A percentile compares a stretch with the other conserved stretches of the same genome.
Conservation (phyloP, 2,797 vertebrate genomes). For the Peromyscus attwateri region DNA sequence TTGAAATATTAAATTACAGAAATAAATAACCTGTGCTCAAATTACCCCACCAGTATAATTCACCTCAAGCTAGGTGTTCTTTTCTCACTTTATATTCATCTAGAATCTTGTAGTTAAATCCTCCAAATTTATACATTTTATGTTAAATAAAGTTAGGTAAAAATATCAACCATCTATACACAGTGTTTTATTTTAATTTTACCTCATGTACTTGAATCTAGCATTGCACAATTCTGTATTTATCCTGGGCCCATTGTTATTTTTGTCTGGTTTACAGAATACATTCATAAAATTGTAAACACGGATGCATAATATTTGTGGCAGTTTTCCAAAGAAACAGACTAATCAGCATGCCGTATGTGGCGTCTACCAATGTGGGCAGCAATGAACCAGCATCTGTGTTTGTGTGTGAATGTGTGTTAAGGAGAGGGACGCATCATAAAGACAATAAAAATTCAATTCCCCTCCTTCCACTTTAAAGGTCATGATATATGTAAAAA, state of each 20-base stretch:
- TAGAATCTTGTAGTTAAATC: neutral
- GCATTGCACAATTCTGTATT: neutral
- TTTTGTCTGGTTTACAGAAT: constrained; percentile 27
- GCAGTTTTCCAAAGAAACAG: constrained; percentile 68
- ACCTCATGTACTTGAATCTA: neutral
- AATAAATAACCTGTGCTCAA: neutral
- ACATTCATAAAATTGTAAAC: constrained; percentile 58
- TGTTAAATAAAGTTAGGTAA: neutral
- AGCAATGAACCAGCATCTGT: constrained; percentile 18
- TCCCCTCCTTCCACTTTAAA: neutral
- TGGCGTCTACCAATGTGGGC: constrained; percentile 12
- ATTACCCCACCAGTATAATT: neutral
- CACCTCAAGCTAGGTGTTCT: neutral
- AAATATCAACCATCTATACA: neutral
- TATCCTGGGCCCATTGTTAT: neutral
- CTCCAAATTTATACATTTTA: neutral
- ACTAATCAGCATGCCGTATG: constrained; percentile 59
- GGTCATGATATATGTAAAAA: neutral
- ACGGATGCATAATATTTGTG: constrained; percentile 62
- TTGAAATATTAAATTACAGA: neutral
- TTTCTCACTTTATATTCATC: neutral
- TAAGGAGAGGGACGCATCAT: neutral
- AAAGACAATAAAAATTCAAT: neutral
- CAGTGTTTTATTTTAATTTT: constrained; percentile 28
- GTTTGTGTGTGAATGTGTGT: neutral